A percentile compares a stretch with the other conserved stretches of the same genome.
Conservation (phyloP, 2,888 invertebrate genomes). For the Idaea biselata region DNA sequence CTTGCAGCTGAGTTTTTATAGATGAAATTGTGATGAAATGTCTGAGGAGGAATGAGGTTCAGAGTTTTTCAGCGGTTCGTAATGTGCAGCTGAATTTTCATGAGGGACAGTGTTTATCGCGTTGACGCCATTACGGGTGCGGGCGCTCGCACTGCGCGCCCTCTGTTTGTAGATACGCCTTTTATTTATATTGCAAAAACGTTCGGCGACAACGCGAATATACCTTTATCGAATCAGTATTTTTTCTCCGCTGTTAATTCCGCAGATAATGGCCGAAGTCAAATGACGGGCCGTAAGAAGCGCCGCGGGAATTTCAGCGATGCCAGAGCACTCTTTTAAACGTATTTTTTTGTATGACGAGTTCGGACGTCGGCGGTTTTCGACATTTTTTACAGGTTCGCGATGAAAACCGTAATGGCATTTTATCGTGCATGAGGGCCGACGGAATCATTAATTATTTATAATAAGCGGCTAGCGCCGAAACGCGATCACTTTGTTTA, state of each 20-base stretch:
- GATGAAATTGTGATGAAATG: conserved; percentile 56
- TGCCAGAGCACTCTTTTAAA: conserved; percentile 75
- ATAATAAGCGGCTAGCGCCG: conserved; percentile 77
- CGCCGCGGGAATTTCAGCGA: conserved; percentile 73
- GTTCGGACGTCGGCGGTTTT: conserved; percentile 68
- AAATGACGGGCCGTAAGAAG: conserved; percentile 77
- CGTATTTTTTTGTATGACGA: conserved; percentile 66
- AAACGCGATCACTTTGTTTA: conserved; percentile 63
- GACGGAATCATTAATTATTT: conserved; percentile 79
- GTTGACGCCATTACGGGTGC: conserved; percentile 58
- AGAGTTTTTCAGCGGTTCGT: conserved; percentile 54
- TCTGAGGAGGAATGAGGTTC: conserved; percentile 51
- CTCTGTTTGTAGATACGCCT: conserved; percentile 42
- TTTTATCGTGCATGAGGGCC: conserved; percentile 79
- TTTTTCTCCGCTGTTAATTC: conserved; percentile 77
- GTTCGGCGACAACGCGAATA: conserved; percentile 60
- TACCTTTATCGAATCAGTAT: conserved; percentile 69
- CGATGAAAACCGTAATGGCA: conserved; percentile 80
- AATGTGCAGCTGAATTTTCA: conserved; percentile 71
- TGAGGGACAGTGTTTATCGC: conserved; percentile 69
- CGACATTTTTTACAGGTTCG: conserved; percentile 69
- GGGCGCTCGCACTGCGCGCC: conserved; percentile 26
- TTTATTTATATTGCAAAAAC: conserved; percentile 69
- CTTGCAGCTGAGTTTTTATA: conserved; percentile 47
- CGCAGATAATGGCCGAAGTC: conserved; percentile 76